Evolutionary conservation across 2,797 vertebrate genomes (phyloP), one percentile per base, ranked within the genome.

Genomic region (Artibeus jamaicensis): DNA sequence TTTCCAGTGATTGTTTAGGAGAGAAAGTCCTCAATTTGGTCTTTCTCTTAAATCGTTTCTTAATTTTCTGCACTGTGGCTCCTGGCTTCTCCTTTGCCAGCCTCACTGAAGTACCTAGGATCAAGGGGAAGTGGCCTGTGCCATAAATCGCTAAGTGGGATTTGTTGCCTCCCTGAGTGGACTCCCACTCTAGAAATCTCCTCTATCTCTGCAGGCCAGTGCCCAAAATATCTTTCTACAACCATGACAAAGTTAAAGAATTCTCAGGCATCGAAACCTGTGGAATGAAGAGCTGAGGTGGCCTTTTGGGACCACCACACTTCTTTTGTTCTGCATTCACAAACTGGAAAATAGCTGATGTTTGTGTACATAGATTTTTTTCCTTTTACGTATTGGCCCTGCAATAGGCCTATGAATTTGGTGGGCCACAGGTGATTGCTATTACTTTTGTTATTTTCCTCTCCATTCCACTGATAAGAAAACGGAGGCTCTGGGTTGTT

Each of bases 1-100:
- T 94, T 96, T 48, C 89, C 44, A 78, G 93, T 90, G 89, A 97
- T 88, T 96, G 77, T 96, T 97, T 94, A 79, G 79, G 34, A 96
- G 86, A 92, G 94, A 42, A 34, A 86, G 87, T 26, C 46, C 18
- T 82, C 26, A 15, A 94, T 78, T 82, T 78, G 86, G 22, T 46
- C 55, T 90, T 95, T 46, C 85, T 95, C 24, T 89, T 86, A 95
- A 89, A 77, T 78, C 57, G 32, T 24, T 24, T 6, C 18, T 18
- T 39, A 32, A 57, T 71, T 85, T 71, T 85, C 39, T 68, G 50
- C 14, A 39, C n/a, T 26, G 24, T 89, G 84, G n/a, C 24, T 87
- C 34, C 42, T 48, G 37, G 32, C 22, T 92, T 86, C 70, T 57
- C 37, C 82, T 91, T 86, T 71, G 74, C 53, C 50, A 34, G 29